Percentiles rank a stretch among this genome's conserved stretches.
Evolutionary conservation across 2,113 vertebrate species (phyloP).

Genomic region (Ctenodactylus gundi): DNA sequence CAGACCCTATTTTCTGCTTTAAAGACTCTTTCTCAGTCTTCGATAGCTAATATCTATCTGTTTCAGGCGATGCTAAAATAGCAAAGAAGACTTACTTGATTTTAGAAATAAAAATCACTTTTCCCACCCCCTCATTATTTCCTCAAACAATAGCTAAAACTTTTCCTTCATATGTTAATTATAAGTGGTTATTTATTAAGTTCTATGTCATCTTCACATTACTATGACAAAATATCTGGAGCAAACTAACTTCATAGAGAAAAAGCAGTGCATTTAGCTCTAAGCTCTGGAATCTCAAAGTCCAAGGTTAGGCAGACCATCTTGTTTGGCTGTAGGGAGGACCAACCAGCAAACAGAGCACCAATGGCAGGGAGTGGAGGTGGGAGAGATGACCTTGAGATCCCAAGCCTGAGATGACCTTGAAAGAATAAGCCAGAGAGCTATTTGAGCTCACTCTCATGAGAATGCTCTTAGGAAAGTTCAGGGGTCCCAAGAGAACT

Average conservation of each 20-base stretch:
- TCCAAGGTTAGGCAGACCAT: background rate
- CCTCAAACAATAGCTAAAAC: background rate
- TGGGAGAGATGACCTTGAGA: too few species aligned
- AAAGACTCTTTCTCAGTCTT: background rate
- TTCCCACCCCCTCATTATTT: background rate
- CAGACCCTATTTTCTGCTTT: too few species aligned
- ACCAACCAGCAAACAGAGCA: background rate
- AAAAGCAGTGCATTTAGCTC: background rate
- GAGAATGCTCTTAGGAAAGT: background rate
- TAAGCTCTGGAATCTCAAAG: background rate
- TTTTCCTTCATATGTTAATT: background rate
- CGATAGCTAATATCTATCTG: background rate
- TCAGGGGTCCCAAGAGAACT: background rate
- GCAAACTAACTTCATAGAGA: background rate
- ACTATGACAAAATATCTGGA: background rate
- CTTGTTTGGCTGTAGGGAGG: background rate
- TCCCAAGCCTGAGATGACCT: too few species aligned
- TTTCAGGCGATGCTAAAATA: background rate
- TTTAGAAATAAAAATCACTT: background rate
- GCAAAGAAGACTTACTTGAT: background rate
- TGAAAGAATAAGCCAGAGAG: background rate
- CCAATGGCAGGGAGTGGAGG: too few species aligned
- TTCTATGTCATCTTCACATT: background rate
- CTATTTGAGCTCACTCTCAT: background rate
- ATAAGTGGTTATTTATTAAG: background rate